phyloP scores from a whole-genome alignment of 1,140 invertebrate species.

The Drosophila kanapiae region DNA sequence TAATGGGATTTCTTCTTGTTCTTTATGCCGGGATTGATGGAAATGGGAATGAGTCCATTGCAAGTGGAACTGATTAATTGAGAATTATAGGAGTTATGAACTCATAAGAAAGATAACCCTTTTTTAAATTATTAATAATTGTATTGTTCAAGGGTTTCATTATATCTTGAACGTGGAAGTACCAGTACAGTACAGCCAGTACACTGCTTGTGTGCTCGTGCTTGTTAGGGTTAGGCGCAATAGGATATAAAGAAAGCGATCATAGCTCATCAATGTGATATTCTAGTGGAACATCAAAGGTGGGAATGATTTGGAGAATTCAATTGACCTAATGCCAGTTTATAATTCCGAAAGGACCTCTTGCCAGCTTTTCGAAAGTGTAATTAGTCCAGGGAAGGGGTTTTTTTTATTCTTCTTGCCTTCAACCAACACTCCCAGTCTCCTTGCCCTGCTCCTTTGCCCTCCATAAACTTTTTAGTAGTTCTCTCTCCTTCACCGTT shows the following conservation, averaged over 20 bases:
- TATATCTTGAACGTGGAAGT: no score
- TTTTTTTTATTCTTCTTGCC: neutral
- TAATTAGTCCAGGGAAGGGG: neutral
- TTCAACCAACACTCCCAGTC: neutral
- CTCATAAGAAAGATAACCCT: no score
- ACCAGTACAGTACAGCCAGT: no score
- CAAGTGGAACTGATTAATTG: neutral
- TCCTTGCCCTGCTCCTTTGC: neutral
- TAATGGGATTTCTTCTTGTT: constrained; percentile 52
- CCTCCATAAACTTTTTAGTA: constrained; percentile 25
- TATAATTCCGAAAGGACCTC: constrained; percentile 4
- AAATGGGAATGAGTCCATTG: constrained; percentile 5
- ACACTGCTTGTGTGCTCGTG: no score
- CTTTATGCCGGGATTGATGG: neutral
- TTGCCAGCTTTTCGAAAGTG: neutral
- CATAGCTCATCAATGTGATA: neutral
- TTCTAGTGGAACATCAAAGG: neutral
- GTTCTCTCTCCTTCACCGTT: constrained; percentile 1
- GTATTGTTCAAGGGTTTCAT: no score
- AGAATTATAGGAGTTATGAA: neutral
- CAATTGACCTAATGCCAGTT: constrained; percentile 10
- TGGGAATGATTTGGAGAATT: neutral
- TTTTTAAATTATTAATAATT: no score
- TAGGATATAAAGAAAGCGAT: no score
- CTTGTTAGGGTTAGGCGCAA: no score